These are phyloP conservation scores for Zootoca vivipara DNA, from an alignment of 2,113 vertebrate genomes.

Conservation along the genomic window DNA sequence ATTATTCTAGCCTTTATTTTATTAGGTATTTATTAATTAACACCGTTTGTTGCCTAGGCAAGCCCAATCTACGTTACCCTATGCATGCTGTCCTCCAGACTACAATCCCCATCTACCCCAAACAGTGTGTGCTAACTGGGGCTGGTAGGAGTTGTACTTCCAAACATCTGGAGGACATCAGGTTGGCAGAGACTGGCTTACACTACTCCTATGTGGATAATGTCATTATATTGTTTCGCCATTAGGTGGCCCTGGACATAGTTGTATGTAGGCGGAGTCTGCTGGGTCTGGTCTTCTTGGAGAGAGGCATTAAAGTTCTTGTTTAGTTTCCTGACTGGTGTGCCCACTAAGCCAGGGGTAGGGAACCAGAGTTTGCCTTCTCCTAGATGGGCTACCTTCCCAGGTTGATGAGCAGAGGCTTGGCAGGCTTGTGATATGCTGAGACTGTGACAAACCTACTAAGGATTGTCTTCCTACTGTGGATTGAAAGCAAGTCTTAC, in stretches of 20 bases:
- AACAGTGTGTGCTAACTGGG: too few species aligned
- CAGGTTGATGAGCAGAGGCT: too few species aligned
- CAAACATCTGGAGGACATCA: too few species aligned
- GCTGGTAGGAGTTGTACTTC: too few species aligned
- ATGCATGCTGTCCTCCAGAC: too few species aligned
- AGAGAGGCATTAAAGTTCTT: neutral
- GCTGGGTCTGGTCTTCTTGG: neutral
- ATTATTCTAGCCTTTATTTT: conserved; percentile 22
- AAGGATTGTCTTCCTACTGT: too few species aligned
- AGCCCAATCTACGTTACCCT: too few species aligned
- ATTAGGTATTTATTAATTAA: neutral
- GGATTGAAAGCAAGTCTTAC: too few species aligned
- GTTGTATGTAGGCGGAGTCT: neutral
- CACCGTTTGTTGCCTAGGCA: too few species aligned
- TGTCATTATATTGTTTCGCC: neutral
- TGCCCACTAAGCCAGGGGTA: neutral
- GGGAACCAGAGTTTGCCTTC: neutral
- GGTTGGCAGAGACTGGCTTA: neutral
- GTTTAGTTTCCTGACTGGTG: neutral
- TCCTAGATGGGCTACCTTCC: neutral
- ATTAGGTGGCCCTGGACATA: neutral
- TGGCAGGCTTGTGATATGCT: too few species aligned
- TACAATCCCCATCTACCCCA: too few species aligned
- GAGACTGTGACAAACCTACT: too few species aligned
- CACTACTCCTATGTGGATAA: neutral